Base-by-base conservation (phyloP, 1,140 invertebrate genomes). In the Drosophila paulistorum region DNA sequence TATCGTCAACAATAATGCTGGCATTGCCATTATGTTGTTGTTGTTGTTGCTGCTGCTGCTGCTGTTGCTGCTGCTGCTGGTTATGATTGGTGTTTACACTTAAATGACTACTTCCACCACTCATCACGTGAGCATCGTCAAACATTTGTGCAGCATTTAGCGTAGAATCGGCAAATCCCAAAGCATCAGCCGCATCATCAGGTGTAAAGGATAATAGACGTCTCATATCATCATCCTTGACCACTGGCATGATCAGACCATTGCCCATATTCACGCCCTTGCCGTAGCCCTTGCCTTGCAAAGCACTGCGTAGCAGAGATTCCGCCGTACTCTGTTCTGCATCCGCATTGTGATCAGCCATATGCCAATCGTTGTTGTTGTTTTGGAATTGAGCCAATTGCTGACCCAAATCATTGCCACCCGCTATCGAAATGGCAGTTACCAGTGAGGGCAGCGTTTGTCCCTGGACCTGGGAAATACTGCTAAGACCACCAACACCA, bases 331-430 rank as follows among this genome's bases (percentile, higher is more conserved):
- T 94, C 75, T 92, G 75, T 14, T 95, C 94, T 58, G 94, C 92
- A 54, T 95, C 94, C 45, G 94, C 92, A 89, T 96, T 96, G 85
- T 95, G 94, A 84, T 96, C 94, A 1, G 95, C 94, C 62, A 95
- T 93, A 79, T 96, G 96, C 96, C 95, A 96, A 80, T 96, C 95
- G 92, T 96, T 96, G 86, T 96, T 96, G 74, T 96, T 96, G 79
- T 96, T 96, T 68, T 95, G 95, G 64, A 94, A 94, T 83, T 94
- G 93, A 14, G 93, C 92, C 74, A 92, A 39, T 41, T 92, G 76
- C 11, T 91, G 81, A 13, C 78, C 87, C 62, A 81, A 39, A 57
- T 86, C 90, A n/a, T 90, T 87, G 84, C 91, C 94, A 79, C 78
- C 93, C 83, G 76, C 93, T 93, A 74, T 92, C 78, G 80, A 94